Evolutionary conservation across 2,888 invertebrate genomes (phyloP).

Genomic region (Pristionchus maxplancki): DNA sequence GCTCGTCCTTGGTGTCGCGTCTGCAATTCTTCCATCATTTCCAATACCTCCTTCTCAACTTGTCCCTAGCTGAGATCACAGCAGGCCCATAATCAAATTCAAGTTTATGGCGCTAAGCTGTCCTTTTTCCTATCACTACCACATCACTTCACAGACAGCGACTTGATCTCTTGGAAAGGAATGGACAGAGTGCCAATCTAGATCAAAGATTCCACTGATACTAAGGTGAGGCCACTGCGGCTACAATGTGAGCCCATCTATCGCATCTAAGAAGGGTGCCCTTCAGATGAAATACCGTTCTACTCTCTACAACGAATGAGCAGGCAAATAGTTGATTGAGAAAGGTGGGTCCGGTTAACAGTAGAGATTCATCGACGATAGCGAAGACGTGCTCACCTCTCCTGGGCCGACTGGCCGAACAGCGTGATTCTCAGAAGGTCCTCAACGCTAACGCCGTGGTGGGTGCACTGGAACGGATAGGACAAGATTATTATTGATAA

Average conservation of each 20-base stretch:
- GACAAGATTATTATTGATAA: no score
- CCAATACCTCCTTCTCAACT: no score
- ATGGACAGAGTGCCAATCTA: neutral
- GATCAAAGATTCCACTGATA: neutral
- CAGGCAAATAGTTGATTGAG: neutral
- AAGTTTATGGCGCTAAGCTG: no score
- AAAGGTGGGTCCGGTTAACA: neutral
- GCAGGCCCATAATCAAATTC: no score
- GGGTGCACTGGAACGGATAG: neutral
- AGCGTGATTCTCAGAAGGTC: constrained; percentile 1
- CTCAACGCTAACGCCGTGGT: constrained; percentile 10
- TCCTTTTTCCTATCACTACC: no score
- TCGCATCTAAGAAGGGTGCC: no score
- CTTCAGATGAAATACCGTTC: no score
- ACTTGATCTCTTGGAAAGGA: neutral
- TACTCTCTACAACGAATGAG: neutral
- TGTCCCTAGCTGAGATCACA: no score
- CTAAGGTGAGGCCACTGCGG: no score
- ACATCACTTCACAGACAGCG: neutral
- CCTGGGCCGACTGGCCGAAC: neutral
- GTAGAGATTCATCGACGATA: no score
- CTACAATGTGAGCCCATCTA: no score
- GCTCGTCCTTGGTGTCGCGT: neutral
- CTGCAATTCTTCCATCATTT: neutral
- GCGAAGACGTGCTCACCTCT: neutral